Evolutionary conservation across 92 coral and sea anemone species (phyloP).

Genomic region (Porites rus): DNA sequence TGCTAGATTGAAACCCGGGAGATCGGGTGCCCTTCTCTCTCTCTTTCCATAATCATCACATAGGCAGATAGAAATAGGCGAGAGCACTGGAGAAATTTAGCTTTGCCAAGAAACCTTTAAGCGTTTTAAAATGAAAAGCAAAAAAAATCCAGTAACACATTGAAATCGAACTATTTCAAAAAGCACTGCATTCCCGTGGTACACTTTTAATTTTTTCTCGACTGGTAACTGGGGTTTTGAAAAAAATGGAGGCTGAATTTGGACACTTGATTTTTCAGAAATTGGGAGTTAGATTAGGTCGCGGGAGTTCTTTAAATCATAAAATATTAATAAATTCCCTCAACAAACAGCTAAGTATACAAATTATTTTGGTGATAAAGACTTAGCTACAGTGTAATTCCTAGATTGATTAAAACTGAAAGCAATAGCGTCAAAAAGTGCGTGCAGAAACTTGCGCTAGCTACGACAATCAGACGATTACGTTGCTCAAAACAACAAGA

Average conservation of each 20-base stretch:
- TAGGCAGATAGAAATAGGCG: no score
- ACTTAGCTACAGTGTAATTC: background rate
- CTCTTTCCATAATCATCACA: no score
- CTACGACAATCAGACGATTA: no score
- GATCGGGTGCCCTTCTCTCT: background rate
- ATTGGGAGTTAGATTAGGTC: background rate
- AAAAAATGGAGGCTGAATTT: background rate
- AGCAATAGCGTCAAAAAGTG: background rate
- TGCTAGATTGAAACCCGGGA: no score
- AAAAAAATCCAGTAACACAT: background rate
- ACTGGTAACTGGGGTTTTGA: background rate
- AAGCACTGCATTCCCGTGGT: background rate
- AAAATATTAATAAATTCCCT: constrained; percentile 19
- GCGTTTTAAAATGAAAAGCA: no score
- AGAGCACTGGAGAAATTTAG: no score
- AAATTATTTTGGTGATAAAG: constrained; percentile 12
- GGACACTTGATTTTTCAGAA: background rate
- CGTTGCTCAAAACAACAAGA: no score
- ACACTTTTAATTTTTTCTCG: background rate
- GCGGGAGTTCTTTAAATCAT: background rate
- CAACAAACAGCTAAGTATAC: constrained; percentile 1
- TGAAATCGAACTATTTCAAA: background rate
- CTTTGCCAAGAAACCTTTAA: no score
- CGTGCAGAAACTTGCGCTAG: background rate
- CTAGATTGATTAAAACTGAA: background rate